Evolutionary conservation across 2,797 vertebrate genomes (phyloP).

Genomic region (Chaunax sp.): DNA sequence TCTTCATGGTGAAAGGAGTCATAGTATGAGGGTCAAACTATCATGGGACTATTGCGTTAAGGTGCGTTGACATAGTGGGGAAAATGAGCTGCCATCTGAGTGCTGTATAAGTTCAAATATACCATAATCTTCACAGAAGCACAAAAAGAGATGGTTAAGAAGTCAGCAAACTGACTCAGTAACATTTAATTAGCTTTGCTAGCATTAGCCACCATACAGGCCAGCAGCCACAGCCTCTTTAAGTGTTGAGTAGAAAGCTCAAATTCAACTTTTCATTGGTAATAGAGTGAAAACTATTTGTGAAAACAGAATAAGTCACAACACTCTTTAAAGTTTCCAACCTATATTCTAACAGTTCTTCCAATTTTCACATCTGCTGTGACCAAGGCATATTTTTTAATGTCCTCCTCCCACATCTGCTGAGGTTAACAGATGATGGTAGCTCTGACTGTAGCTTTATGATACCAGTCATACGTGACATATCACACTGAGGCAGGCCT

Average conservation of each 20-base stretch:
- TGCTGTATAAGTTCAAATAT: background rate
- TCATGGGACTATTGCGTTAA: no score
- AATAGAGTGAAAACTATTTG: background rate
- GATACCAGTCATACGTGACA: slow-evolving; percentile 4
- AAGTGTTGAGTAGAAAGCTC: background rate
- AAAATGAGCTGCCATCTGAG: no score
- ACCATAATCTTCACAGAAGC: background rate
- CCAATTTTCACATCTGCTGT: background rate
- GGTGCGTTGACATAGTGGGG: no score
- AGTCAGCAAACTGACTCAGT: background rate
- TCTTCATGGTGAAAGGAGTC: no score
- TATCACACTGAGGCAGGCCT: slow-evolving; percentile 8
- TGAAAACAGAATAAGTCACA: no score
- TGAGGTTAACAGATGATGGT: slow-evolving; percentile 20
- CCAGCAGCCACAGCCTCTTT: background rate
- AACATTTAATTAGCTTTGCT: background rate
- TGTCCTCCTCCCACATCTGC: slow-evolving; percentile 13
- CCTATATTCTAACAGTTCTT: background rate
- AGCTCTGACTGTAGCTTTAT: background rate
- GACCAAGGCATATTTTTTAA: slow-evolving; percentile 10
- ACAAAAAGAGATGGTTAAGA: background rate
- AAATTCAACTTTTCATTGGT: background rate
- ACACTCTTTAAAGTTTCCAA: no score
- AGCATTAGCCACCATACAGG: background rate
- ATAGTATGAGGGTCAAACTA: no score